Base-by-base conservation (phyloP, 2,888 invertebrate species). In the Dasypogon diadema region DNA sequence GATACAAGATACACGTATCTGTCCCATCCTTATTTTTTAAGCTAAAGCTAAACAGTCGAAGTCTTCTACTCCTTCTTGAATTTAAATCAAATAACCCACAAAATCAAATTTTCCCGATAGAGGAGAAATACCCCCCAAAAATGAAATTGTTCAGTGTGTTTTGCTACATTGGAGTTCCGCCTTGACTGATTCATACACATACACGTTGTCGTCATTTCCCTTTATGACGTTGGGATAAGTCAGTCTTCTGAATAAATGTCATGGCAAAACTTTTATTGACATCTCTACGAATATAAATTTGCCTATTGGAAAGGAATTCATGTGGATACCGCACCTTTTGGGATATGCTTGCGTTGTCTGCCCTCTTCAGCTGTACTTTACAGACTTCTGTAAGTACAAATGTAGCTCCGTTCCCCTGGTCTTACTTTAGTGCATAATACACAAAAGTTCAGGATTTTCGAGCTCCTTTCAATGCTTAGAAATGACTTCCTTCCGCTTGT, bases 401-500 rank as follows among this genome's bases (percentile, higher is more conserved):
- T 14, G 2, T 56, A 24, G 14, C 12, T 56, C 56, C 8, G 14
- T 30, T 58, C 5, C 5, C 30, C 16, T 16, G 58, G 58, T 26
- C 16, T 16, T 26, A 58, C n/a, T 30, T 30, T 30, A 24, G 58
- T 12, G 58, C 26, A 58, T n/a, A 26, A 30, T n/a, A n/a, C 30
- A 30, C 8, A 3, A 5, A 30, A 30, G 30, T 30, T 30, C 30
- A 30, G 30, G 16, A 58, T 58, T 58, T 58, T 30, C 16, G 3
- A 30, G 16, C 30, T 58, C 26, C 26, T 30, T 16, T 30, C 30
- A 30, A 30, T 58, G 30, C 58, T 30, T 58, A 10, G 58, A 58
- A 58, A 58, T 58, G 58, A 58, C 30, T 58, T 58, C 58, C 58
- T 58, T 58, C 58, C 58, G 58, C 34, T 30, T 30, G 26, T 58